These are phyloP conservation scores for Callaeas wilsoni DNA, from an alignment of 2,113 vertebrate genomes.

Conservation along the genomic window DNA sequence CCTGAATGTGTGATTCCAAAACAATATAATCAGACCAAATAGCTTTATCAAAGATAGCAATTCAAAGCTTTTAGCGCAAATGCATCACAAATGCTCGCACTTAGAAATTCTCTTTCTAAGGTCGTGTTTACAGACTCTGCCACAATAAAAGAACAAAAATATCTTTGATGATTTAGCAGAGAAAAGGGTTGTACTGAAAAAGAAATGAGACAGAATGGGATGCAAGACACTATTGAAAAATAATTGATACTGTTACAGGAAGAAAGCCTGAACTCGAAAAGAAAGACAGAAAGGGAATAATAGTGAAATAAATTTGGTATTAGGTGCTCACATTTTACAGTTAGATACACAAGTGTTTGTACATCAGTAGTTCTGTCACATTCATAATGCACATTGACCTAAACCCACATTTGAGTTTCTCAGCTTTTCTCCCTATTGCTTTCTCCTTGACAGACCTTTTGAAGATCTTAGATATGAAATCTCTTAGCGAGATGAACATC, in stretches of 20 bases:
- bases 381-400: neutral
- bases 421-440: neutral
- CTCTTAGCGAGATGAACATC: neutral
- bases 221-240: constrained; percentile 16
- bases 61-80: constrained; percentile 66
- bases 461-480: neutral
- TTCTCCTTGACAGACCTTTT: constrained; percentile 19
- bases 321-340: neutral
- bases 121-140: constrained; percentile 46
- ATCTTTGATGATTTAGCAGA: constrained; percentile 50
- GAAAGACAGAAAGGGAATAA: neutral
- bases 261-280: neutral
- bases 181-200: constrained; percentile 12
- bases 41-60: constrained; percentile 58
- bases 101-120: constrained; percentile 53
- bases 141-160: constrained; percentile 49
- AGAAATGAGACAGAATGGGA: constrained; percentile 9
- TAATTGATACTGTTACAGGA: constrained; percentile 34
- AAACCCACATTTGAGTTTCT: neutral
- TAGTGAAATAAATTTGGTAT: neutral
- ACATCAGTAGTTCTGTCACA: constrained; percentile 3
- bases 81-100: constrained; percentile 39
- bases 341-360: neutral
- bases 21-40: constrained; percentile 56
- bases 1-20: constrained; percentile 22